Percentiles rank a stretch among this genome's conserved stretches.
phyloP scores from a whole-genome alignment of 2,113 vertebrate species.

The Upupa epops region DNA sequence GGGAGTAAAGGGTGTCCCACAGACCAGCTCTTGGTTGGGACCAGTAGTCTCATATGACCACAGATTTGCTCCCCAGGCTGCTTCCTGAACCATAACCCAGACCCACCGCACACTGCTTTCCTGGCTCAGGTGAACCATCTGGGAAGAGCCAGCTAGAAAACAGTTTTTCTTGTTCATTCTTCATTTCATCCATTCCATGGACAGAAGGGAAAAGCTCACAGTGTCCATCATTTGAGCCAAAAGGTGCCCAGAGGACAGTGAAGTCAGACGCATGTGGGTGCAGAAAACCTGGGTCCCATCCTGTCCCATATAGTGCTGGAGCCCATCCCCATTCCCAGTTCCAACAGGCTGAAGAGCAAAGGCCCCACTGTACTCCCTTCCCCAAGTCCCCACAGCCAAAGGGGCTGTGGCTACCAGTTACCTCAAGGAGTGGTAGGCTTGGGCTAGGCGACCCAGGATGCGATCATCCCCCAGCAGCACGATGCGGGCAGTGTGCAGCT shows the following conservation, averaged over 20 bases:
- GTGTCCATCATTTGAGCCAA: neutral
- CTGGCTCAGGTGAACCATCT: neutral
- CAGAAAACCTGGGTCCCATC: neutral
- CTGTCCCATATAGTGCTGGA: fast-evolving
- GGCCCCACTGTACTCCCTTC: too few relatives aligned
- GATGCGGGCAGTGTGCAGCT: slow-evolving; percentile 84
- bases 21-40: neutral
- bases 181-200: neutral
- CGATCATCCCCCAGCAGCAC: slow-evolving; percentile 88
- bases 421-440: slow-evolving; percentile 86
- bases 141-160: neutral
- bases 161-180: neutral
- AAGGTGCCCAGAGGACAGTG: neutral
- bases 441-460: slow-evolving; percentile 86
- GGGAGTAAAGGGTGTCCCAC: fast-evolving
- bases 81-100: fast-evolving
- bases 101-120: neutral
- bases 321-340: neutral
- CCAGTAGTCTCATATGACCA: fast-evolving
- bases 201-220: neutral
- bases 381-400: too few relatives aligned
- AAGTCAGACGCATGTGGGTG: neutral
- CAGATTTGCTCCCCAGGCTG: neutral
- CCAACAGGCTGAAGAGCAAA: neutral
- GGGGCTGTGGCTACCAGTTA: neutral